phyloP scores from a whole-genome alignment of 2,113 vertebrate species.

The Pteruthius melanotis region DNA sequence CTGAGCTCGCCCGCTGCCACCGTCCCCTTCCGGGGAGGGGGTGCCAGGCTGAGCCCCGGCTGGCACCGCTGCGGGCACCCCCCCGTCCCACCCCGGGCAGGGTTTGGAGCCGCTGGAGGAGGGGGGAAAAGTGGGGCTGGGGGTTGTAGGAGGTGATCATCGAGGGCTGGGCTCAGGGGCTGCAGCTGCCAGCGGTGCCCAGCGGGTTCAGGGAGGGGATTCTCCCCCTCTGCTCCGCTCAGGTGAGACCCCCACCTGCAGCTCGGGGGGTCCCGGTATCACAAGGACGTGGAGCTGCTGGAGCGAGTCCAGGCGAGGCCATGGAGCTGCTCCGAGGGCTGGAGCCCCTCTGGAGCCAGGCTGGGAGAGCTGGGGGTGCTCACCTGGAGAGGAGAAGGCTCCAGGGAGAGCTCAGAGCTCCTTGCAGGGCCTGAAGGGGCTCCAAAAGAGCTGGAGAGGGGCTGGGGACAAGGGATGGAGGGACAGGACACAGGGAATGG shows the following conservation, averaged over 20 bases:
- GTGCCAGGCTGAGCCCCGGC: not conserved
- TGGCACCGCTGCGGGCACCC: not conserved
- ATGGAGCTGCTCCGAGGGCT: not conserved
- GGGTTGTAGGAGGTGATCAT: not conserved
- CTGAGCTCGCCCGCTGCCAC: not conserved
- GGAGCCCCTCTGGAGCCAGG: too few relatives aligned
- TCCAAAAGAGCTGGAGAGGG: not conserved
- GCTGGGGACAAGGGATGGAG: not conserved
- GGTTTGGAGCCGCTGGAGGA: fast-evolving
- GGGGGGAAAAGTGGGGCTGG: not conserved
- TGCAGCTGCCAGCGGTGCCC: not conserved
- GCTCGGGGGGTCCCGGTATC: too few relatives aligned
- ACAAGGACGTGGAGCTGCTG: not conserved
- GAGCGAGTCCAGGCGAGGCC: not conserved
- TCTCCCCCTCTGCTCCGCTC: not conserved
- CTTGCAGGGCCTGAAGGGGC: fast-evolving
- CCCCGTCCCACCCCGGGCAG: fast-evolving
- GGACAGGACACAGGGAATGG: not conserved
- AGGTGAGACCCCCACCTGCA: not conserved
- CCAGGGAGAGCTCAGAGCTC: not conserved
- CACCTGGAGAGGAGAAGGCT: not conserved
- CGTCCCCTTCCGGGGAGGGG: fast-evolving
- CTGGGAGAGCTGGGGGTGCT: not conserved
- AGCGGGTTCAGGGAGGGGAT: not conserved
- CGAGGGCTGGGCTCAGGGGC: not conserved